Percentiles rank a stretch among this genome's conserved stretches.
Evolutionary conservation across 2,888 invertebrate species (phyloP).

Genomic region (Nomada fucata): DNA sequence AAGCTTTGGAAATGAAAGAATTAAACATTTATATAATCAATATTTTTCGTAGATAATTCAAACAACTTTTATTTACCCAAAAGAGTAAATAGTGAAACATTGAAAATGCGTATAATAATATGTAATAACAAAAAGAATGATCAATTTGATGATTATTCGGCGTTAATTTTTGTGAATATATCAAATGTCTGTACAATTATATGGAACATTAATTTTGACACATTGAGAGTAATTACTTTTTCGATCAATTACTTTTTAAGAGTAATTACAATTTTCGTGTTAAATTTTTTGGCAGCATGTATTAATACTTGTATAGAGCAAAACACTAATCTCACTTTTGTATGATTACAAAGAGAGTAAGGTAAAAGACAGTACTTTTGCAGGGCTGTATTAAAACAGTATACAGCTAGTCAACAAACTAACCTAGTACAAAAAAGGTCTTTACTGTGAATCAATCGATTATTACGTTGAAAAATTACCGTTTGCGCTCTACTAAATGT

Average conservation of each 20-base stretch:
- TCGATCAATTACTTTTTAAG: no score
- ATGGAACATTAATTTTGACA: not conserved
- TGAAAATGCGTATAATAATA: not conserved
- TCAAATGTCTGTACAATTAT: not conserved
- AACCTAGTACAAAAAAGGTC: constrained; percentile 21
- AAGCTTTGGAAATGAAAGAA: not conserved
- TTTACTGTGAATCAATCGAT: not conserved
- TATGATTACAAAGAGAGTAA: no score
- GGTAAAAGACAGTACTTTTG: constrained; percentile 5
- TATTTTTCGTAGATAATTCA: not conserved
- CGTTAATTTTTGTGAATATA: not conserved
- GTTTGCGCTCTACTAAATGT: not conserved
- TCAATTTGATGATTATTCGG: not conserved
- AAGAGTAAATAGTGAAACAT: not conserved
- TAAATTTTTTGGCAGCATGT: not conserved
- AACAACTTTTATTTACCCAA: no score
- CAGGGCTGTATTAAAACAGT: not conserved
- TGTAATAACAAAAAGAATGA: not conserved
- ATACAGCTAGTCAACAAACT: constrained; percentile 19
- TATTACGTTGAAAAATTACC: not conserved
- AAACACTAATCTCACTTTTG: not conserved
- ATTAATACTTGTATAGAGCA: not conserved
- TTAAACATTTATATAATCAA: not conserved
- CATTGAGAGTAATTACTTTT: not conserved
- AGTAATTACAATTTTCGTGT: no score